A percentile compares a stretch with the other conserved stretches of the same genome.
These are phyloP conservation scores for Limonius californicus DNA, from an alignment of 1,140 invertebrate species.

Conservation along the genomic window DNA sequence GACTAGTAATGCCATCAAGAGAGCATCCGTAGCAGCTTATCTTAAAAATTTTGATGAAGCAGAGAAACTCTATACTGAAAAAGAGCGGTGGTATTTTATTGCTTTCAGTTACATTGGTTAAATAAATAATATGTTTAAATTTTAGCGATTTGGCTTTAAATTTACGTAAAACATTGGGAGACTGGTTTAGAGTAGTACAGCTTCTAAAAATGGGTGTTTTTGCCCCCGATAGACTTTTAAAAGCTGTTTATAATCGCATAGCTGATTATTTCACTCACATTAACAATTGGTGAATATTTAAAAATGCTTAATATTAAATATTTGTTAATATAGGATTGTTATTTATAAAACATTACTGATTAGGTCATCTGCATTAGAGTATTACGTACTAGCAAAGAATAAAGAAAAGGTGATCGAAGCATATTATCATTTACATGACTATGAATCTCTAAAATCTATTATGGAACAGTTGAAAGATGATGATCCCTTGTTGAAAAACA, in stretches of 20 bases:
- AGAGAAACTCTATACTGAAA: conserved; percentile 88
- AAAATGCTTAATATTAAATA: too few species aligned
- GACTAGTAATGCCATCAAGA: conserved; percentile 78
- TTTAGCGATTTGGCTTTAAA: conserved; percentile 85
- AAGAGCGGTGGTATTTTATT: conserved; percentile 72
- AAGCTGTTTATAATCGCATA: conserved; percentile 83
- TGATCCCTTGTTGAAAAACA: conserved; percentile 67
- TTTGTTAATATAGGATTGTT: too few species aligned
- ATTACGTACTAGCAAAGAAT: conserved; percentile 84
- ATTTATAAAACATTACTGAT: too few species aligned
- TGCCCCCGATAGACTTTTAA: conserved; percentile 79
- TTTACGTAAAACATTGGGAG: conserved; percentile 84
- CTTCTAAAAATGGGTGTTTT: conserved; percentile 69
- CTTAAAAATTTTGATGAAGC: conserved; percentile 92
- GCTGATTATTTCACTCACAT: conserved; percentile 87
- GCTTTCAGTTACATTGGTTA: not conserved
- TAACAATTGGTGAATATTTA: conserved; percentile 92
- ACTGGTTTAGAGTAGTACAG: conserved; percentile 91
- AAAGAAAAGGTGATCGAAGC: conserved; percentile 79
- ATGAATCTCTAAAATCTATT: conserved; percentile 73
- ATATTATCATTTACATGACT: conserved; percentile 91
- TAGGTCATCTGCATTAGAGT: conserved; percentile 78
- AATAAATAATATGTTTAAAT: conserved; percentile 17
- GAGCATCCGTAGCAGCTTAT: conserved; percentile 87
- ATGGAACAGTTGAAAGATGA: conserved; percentile 71